phyloP scores from a whole-genome alignment of 2,888 invertebrate species.

The Suillia variegata region DNA sequence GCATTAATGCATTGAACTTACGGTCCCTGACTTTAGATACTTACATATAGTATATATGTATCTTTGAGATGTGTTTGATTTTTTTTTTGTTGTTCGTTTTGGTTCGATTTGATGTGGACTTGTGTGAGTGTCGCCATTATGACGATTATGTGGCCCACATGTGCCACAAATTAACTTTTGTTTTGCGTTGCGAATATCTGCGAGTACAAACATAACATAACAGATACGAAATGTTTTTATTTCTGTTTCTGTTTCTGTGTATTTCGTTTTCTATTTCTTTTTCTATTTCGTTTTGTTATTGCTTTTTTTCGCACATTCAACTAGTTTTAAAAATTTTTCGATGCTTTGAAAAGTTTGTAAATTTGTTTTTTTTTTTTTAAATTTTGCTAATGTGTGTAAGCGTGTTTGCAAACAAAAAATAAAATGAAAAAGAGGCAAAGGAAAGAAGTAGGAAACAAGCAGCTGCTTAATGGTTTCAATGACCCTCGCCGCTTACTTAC shows the following conservation, averaged over 20 bases:
- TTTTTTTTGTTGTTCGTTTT: neutral
- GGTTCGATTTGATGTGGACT: neutral
- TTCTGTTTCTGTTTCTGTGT: neutral
- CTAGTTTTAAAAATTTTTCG: too few relatives aligned
- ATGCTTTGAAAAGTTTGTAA: too few relatives aligned
- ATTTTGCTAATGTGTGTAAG: too few relatives aligned
- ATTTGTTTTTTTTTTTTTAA: too few relatives aligned
- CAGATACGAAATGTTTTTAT: neutral
- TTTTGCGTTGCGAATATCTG: neutral
- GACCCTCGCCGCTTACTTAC: neutral
- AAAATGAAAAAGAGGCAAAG: too few relatives aligned
- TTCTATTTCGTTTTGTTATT: too few relatives aligned
- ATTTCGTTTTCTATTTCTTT: neutral
- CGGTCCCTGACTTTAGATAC: too few relatives aligned
- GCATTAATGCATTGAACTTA: too few relatives aligned
- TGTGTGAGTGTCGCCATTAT: neutral
- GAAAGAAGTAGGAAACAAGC: too few relatives aligned
- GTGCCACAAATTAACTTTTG: constrained; percentile 13
- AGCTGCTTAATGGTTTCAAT: neutral
- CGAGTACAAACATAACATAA: too few relatives aligned
- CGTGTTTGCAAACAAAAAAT: too few relatives aligned
- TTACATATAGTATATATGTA: neutral
- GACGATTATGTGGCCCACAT: constrained; percentile 13
- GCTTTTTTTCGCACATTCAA: too few relatives aligned
- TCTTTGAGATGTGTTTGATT: neutral